phyloP scores from a whole-genome alignment of 2,888 invertebrate genomes.

The Druceiella hillmani region DNA sequence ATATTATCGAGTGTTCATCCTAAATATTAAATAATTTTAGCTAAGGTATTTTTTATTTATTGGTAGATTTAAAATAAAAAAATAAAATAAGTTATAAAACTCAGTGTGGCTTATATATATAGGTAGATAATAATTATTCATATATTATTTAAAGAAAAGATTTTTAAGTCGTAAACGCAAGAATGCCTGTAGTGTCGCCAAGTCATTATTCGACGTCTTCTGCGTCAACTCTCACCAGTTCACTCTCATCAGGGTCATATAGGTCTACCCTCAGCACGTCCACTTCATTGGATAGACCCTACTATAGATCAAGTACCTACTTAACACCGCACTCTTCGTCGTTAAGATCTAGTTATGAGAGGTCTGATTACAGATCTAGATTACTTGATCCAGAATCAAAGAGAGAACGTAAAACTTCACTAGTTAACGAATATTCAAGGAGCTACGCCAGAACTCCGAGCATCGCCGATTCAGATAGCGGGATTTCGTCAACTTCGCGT shows the following conservation, averaged over 20 bases:
- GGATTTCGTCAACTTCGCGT: slow-evolving; percentile 32
- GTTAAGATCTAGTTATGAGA: slow-evolving; percentile 33
- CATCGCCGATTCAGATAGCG: slow-evolving; percentile 45
- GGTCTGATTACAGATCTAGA: slow-evolving; percentile 30
- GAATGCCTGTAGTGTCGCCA: slow-evolving; percentile 56
- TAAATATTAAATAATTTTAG: too few relatives aligned
- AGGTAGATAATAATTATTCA: too few relatives aligned
- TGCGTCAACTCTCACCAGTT: slow-evolving; percentile 36
- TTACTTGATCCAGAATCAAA: slow-evolving; percentile 42
- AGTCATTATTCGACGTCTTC: slow-evolving; percentile 40
- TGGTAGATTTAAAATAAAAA: too few relatives aligned
- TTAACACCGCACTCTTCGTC: slow-evolving; percentile 32
- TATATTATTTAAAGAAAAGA: too few relatives aligned
- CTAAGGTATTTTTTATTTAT: too few relatives aligned
- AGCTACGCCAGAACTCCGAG: slow-evolving; percentile 39
- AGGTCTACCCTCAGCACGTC: slow-evolving; percentile 42
- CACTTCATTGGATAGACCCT: slow-evolving; percentile 50
- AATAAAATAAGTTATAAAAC: too few relatives aligned
- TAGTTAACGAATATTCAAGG: slow-evolving; percentile 37
- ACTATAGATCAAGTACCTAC: slow-evolving; percentile 43
- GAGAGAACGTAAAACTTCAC: slow-evolving; percentile 37
- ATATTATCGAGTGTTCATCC: too few relatives aligned
- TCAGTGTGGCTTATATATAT: too few relatives aligned
- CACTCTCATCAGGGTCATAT: slow-evolving; percentile 44
- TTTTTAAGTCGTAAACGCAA: slow-evolving; percentile 20